These are phyloP conservation scores for Mylabris sibirica DNA, from an alignment of 2,888 invertebrate species.

Conservation along the genomic window DNA sequence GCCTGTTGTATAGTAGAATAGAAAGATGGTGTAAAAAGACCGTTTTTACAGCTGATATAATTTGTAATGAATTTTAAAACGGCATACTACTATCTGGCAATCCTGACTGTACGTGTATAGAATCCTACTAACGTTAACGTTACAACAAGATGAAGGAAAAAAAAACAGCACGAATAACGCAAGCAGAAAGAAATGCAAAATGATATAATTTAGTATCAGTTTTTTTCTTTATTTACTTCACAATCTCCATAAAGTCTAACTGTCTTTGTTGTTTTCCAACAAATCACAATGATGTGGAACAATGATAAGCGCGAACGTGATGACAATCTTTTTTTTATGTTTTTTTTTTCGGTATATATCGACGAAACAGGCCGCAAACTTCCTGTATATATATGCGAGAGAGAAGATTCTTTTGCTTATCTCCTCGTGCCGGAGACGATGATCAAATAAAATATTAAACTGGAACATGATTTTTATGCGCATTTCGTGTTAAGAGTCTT, in stretches of 20 bases:
- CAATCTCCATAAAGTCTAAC: not conserved
- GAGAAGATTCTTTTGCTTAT: constrained; percentile 54
- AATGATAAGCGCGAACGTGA: not conserved
- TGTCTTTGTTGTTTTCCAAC: not conserved
- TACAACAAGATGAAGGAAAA: constrained; percentile 32
- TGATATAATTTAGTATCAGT: not conserved
- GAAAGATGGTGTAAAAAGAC: constrained; percentile 45
- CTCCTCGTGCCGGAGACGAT: constrained; percentile 55
- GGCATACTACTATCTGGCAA: constrained; percentile 59
- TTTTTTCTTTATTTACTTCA: not conserved
- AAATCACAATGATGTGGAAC: not conserved
- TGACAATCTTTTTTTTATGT: not conserved
- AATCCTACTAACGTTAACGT: constrained; percentile 51
- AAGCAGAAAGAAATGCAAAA: not conserved
- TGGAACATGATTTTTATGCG: constrained; percentile 61
- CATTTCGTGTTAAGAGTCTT: constrained; percentile 59
- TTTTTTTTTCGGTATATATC: not conserved
- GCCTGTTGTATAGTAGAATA: constrained; percentile 18
- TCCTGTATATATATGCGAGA: not conserved
- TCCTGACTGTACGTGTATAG: constrained; percentile 59
- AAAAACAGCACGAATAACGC: not conserved
- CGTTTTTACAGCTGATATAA: constrained; percentile 61
- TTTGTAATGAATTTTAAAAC: constrained; percentile 62
- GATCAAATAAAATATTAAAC: constrained; percentile 62
- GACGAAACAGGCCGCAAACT: not conserved